Evolutionary conservation across 2,888 invertebrate species (phyloP).

Genomic region (Dermolepida albohirtum): DNA sequence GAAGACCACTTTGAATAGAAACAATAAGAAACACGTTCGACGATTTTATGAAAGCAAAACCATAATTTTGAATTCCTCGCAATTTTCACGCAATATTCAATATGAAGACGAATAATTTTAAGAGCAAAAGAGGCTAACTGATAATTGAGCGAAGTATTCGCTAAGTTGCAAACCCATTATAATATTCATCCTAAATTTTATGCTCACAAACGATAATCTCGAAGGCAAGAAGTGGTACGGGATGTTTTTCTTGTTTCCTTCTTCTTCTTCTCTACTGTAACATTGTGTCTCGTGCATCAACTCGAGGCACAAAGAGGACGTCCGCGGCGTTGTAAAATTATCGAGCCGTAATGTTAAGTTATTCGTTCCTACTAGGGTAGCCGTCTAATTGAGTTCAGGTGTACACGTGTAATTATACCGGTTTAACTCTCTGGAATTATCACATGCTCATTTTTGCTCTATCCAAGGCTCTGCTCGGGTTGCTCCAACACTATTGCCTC

Average conservation of each 20-base stretch:
- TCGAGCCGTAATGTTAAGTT: conserved; percentile 39
- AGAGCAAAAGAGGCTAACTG: too few relatives aligned
- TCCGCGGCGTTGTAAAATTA: conserved; percentile 22
- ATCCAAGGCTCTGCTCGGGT: conserved; percentile 35
- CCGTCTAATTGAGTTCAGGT: conserved; percentile 51
- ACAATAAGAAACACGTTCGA: neutral
- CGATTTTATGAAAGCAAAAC: neutral
- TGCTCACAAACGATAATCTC: too few relatives aligned
- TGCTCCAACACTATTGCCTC: neutral
- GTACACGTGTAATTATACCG: conserved; percentile 58
- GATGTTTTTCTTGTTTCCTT: too few relatives aligned
- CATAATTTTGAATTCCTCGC: too few relatives aligned
- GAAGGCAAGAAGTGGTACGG: too few relatives aligned
- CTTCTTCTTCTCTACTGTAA: neutral
- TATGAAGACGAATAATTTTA: too few relatives aligned
- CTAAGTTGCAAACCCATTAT: too few relatives aligned
- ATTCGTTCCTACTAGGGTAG: conserved; percentile 38
- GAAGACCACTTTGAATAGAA: too few relatives aligned
- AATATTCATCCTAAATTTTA: too few relatives aligned
- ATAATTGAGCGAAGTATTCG: too few relatives aligned
- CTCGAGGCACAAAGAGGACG: conserved; percentile 16
- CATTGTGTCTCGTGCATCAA: conserved; percentile 12
- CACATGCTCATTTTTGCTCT: conserved; percentile 52
- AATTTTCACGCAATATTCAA: too few relatives aligned
- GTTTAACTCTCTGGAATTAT: conserved; percentile 56